Evolutionary conservation across 1,140 invertebrate species (phyloP).

Genomic region (Drosophila biarmipes): DNA sequence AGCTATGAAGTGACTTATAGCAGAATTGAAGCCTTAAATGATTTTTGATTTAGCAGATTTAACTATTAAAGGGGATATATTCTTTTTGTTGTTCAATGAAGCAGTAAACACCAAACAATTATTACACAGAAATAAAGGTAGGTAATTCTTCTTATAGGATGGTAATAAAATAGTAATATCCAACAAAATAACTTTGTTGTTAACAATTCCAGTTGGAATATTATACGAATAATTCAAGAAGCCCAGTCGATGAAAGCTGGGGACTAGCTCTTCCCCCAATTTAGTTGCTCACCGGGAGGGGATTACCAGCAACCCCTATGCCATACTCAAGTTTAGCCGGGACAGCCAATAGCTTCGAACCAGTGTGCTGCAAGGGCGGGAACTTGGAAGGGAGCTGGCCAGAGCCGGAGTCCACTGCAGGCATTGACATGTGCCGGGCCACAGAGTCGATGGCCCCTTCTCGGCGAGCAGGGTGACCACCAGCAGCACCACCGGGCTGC

Average conservation of each 20-base stretch:
- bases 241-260: neutral
- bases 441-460: slow-evolving; percentile 34
- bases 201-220: slow-evolving; percentile 6
- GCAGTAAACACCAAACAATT: too few relatives aligned
- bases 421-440: slow-evolving; percentile 72
- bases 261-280: neutral
- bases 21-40: neutral
- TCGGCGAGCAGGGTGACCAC: slow-evolving; percentile 57
- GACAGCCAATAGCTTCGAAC: neutral
- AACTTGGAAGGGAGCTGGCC: slow-evolving; percentile 9
- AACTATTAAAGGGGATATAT: too few relatives aligned
- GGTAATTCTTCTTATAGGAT: too few relatives aligned
- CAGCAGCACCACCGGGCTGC: slow-evolving; percentile 12
- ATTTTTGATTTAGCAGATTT: too few relatives aligned
- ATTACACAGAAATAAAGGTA: too few relatives aligned
- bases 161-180: too few relatives aligned
- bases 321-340: neutral
- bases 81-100: too few relatives aligned
- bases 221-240: neutral
- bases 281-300: neutral
- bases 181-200: neutral
- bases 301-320: neutral
- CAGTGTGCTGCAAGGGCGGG: slow-evolving; percentile 55
- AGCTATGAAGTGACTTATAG: neutral
- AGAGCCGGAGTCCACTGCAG: slow-evolving; percentile 50